These are phyloP conservation scores for Hesperia comma DNA, from an alignment of 2,888 invertebrate genomes.

Conservation along the genomic window DNA sequence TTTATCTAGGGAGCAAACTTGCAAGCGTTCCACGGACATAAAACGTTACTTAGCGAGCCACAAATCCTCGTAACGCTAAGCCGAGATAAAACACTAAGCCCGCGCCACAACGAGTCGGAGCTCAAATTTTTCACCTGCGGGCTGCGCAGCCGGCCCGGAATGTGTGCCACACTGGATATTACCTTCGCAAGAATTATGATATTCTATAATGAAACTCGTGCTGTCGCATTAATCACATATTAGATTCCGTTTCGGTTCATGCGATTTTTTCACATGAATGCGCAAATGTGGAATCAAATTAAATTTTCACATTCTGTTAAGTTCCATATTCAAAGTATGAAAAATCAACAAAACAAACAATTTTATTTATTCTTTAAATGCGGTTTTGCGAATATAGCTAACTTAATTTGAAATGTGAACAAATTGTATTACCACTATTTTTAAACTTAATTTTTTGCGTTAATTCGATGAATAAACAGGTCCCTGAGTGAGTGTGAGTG, in stretches of 20 bases:
- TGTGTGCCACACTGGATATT: constrained; percentile 73
- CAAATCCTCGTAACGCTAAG: constrained; percentile 83
- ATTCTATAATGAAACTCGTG: constrained; percentile 72
- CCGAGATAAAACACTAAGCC: constrained; percentile 83
- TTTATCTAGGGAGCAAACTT: constrained; percentile 76
- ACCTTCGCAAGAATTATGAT: constrained; percentile 77
- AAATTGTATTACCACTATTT: too few species aligned
- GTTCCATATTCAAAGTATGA: neutral
- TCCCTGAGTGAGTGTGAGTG: too few species aligned
- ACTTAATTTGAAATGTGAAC: too few species aligned
- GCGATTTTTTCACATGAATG: constrained; percentile 21
- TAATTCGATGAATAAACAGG: too few species aligned
- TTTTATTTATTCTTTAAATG: neutral
- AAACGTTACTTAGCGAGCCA: constrained; percentile 83
- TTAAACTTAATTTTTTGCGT: too few species aligned
- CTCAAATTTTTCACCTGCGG: constrained; percentile 81
- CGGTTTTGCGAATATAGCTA: neutral
- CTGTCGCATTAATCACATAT: constrained; percentile 57
- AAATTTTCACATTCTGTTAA: constrained; percentile 1
- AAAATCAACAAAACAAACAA: neutral
- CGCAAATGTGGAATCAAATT: constrained; percentile 15
- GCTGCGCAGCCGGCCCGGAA: constrained; percentile 52
- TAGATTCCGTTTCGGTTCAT: constrained; percentile 29
- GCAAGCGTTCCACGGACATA: constrained; percentile 77
- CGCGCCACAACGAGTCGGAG: constrained; percentile 72